These are phyloP conservation scores for Capromys pilorides DNA, from an alignment of 2,797 vertebrate species.

Conservation along the genomic window DNA sequence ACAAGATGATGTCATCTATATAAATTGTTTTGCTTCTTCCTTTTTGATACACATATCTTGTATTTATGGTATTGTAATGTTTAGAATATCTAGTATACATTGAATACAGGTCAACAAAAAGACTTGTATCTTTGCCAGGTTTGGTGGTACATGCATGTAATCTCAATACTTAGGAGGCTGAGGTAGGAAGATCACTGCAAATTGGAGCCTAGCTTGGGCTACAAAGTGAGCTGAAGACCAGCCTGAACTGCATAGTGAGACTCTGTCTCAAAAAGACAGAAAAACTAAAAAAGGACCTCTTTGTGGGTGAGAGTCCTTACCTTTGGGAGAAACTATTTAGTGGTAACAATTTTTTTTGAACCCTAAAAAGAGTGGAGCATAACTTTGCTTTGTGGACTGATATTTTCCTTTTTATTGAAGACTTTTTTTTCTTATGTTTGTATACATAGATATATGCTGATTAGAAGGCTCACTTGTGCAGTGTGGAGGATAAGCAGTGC, in stretches of 20 bases:
- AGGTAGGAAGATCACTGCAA: too few species aligned
- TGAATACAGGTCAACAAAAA: background rate
- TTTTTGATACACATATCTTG: background rate
- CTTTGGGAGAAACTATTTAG: constrained; percentile 1
- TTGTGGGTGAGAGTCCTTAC: background rate
- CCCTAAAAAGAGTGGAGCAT: background rate
- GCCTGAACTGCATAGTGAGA: too few species aligned
- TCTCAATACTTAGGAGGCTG: too few species aligned
- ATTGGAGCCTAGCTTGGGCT: too few species aligned
- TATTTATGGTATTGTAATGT: background rate
- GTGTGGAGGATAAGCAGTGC: constrained; percentile 83
- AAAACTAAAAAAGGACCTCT: too few species aligned
- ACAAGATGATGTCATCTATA: background rate
- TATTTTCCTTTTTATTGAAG: constrained; percentile 69
- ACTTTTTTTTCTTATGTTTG: constrained; percentile 73
- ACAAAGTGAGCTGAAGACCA: too few species aligned
- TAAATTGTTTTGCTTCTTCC: constrained; percentile 3
- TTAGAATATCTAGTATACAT: background rate
- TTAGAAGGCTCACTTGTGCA: constrained; percentile 82
- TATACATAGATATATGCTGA: constrained; percentile 87
- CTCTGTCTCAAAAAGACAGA: too few species aligned
- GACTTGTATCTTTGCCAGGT: background rate
- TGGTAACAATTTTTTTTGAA: background rate
- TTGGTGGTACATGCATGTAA: too few species aligned
- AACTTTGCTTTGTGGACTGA: constrained; percentile 10